Base-by-base conservation (phyloP, 2,888 invertebrate genomes). In the Netelia virgata region DNA sequence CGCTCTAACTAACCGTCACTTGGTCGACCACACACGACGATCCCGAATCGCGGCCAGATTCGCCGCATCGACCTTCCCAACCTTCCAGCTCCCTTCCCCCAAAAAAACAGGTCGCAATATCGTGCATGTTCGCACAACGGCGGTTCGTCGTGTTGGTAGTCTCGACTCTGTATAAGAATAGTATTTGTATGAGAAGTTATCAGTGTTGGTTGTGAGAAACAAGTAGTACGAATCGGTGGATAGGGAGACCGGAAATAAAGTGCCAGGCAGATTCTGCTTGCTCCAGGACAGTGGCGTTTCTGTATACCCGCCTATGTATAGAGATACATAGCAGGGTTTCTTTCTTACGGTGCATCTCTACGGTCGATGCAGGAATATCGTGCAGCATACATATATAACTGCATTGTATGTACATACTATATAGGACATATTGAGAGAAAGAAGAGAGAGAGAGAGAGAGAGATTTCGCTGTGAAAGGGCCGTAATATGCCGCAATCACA, bases 401-500 rank as follows among this genome's bases (percentile, higher is more conserved):
- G 36, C 41, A 43, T 68, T 57, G 20, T 50, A 64, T 57, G 57
- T 50, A 64, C 20, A n/a, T 53, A 66, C 55, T 36, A 68, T 20
- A 77, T 41, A 41, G 64, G n/a, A 14, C 61, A 59, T 28, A 20
- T 68, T 23, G 28, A 8, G 9, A 72, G 53, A 61, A 41, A n/a
- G 47, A 47, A 53, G 8, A 63, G 20, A 43, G 36, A 68, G 36
- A 63, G 66, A 57, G 63, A 36, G 14, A 5, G 61, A 61, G 28
- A 61, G 61, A 61, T 61, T 57, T 57, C 9, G 57, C 57, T 57
- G 61, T 61, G 61, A 61, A 61, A 61, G 61, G 28, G 28, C 11
- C 61, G 23, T 83, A 80, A 80, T 84, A 78, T 77, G 79, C 73
- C 61, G 84, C 63, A 86, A 83, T 84, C 74, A 86, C 77, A 86